These are phyloP conservation scores for Poeciliopsis paucimaculata DNA, from an alignment of 2,797 vertebrate genomes.

Conservation along the genomic window DNA sequence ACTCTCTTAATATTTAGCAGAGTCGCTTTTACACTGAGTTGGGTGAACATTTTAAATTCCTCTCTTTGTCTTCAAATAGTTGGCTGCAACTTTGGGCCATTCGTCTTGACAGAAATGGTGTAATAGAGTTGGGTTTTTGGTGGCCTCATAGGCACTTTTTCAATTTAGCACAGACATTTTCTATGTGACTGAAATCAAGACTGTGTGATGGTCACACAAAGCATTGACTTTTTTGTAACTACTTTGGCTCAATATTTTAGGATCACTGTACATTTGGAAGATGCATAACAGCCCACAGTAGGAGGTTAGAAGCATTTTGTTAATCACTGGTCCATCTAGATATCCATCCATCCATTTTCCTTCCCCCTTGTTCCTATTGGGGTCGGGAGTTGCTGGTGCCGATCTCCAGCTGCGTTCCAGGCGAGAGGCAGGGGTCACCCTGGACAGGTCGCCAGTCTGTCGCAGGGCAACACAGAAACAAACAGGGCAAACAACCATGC, in stretches of 20 bases:
- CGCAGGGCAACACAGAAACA: no score
- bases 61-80: not conserved
- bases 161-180: not conserved
- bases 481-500: no score
- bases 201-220: not conserved
- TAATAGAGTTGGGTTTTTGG: not conserved
- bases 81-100: not conserved
- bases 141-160: no score
- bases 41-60: not conserved
- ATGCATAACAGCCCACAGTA: not conserved
- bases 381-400: no score
- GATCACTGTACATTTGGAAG: not conserved
- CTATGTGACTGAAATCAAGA: not conserved
- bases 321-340: not conserved
- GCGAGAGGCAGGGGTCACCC: no score
- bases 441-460: no score
- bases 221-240: not conserved
- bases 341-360: no score
- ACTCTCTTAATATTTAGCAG: not conserved
- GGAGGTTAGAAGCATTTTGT: not conserved
- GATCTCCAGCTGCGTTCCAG: no score
- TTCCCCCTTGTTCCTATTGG: no score
- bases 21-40: not conserved
- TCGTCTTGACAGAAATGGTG: not conserved
- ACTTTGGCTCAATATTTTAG: not conserved